Evolutionary conservation across 35 echinoderm and acorn worm species (phyloP), one percentile per base, ranked within the genome.

Genomic region (Apostichopus japonicus): DNA sequence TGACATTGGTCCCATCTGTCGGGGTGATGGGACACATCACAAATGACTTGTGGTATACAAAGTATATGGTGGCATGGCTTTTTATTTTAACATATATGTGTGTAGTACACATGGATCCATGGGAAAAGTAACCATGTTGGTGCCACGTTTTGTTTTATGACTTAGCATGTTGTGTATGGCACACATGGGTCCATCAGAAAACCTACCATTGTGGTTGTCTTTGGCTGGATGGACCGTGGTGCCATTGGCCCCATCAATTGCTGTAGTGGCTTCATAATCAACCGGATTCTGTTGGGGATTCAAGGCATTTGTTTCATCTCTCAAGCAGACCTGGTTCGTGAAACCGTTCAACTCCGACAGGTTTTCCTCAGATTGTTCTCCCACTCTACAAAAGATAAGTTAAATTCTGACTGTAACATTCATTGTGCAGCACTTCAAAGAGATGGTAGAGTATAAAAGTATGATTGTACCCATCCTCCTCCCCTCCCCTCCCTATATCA

Each of bases 361-460:
- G 23, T 22, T 57, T 23, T 19, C 24, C 8, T 87, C 86, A 21
- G 86, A 62, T 65, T 87, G 53, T 71, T 87, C 86, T 13, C 86
- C 86, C 23, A 87, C 86, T 71, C 86, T 87, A 44, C 4, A 65
- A 71, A 51, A 25, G 10, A n/a, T 24, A 10, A 65, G 23, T 44
- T 44, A 44, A 44, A 44, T 44, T 1, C 2, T 44, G 33, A 44
- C n/a, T n/a, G n/a, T n/a, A n/a, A n/a, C n/a, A n/a, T n/a, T n/a
- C n/a, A n/a, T 44, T 44, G 33, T 15, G 6, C 71, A 17, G 22
- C 71, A 75, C 71, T 75, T 15, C 15, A 17, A 75, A 17, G 71
- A 75, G 15, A 17, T 75, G 71, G 22, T 17, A 75, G 71, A 75
- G 71, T 17, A 17, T 44, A 44, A 44, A 44, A 44, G 33, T 44